Base-by-base conservation (phyloP, 1,140 invertebrate genomes). In the Atta colombica region DNA sequence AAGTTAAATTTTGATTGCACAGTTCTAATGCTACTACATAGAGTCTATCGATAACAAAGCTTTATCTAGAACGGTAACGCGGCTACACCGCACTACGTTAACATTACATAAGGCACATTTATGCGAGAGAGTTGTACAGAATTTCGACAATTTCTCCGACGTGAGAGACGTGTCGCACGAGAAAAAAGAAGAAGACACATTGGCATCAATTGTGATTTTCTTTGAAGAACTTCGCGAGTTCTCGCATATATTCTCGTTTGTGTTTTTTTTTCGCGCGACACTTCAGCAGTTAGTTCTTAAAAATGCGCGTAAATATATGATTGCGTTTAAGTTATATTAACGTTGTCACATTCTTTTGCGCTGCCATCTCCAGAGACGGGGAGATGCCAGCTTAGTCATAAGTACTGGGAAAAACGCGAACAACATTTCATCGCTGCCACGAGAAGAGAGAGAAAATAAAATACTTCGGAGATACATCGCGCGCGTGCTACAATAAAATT, bases 381-480 rank as follows among this genome's bases (percentile, higher is more conserved):
- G 45, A 77, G 39, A 14, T 84, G 69, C 55, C 69, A 75, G 80
- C 80, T 55, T 74, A 55, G n/a, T 75, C 45, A 21, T 84, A 84
- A 84, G 80, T 84, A 84, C 80, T 84, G 39, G 78, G 58, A 61
- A 84, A 84, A 84, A 72, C 80, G 68, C 80, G 80, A 84, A 75
- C 78, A 72, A 82, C 69, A 49, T 35, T 61, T 61, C 14, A 49
- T 75, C 63, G 55, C 18, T n/a, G 39, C 28, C 80, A 28, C 80
- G 80, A 84, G 80, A 84, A 75, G 80, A 84, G 80, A 84, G 80
- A 84, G 80, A 84, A 84, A 63, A 75, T 61, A 84, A 84, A 84
- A 75, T 78, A 66, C 25, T 81, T 45, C 28, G 28, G n/a, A 75
- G 55, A 80, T 45, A 77, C 60, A 35, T 53, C 12, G 7, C 18